Evolutionary conservation across 2,113 vertebrate species (phyloP), one percentile per base, ranked within the genome.

Genomic region (Leptobrachium leishanense): DNA sequence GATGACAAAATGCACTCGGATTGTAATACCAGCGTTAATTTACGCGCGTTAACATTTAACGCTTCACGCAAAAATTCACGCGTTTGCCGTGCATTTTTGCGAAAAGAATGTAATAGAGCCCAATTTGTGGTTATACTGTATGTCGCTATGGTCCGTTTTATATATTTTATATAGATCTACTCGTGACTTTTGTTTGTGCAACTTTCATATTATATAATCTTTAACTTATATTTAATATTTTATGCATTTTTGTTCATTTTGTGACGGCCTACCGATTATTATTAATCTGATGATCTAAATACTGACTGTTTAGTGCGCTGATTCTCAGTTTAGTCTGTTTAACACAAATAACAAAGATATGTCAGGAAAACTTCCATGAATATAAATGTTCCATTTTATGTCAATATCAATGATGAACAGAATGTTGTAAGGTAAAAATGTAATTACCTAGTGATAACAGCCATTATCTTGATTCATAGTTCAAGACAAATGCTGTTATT

Each of bases 391-490:
- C 43, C 78, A 40, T 74, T 74, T 81, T 81, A 81, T 50, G 12
- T 20, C 62, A 65, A 63, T 74, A 81, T 44, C 68, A 74, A 74
- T 81, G 78, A 55, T 68, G 40, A 64, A 74, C 78, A 74, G 71
- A 59, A 74, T 68, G 77, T 74, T 46, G 63, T 53, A 43, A 80
- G 77, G 71, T 80, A 80, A 73, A 79, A 80, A 80, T 80, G 77
- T 80, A 80, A 80, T 80, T 80, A 80, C 72, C 73, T 54, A 74
- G 41, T 57, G 77, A 80, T 80, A 80, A 74, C 77, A 81, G 71
- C 67, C 78, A 81, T 81, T 81, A 68, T 74, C 20, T 74, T 81
- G 74, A 68, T 54, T 81, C 64, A 68, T 62, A 68, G 71, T 68
- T 74, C 53, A 57, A 66, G 63, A 74, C 71, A 74, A 81, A 81